phyloP scores from a whole-genome alignment of 2,113 vertebrate species.

The Triplophysa siluroides region DNA sequence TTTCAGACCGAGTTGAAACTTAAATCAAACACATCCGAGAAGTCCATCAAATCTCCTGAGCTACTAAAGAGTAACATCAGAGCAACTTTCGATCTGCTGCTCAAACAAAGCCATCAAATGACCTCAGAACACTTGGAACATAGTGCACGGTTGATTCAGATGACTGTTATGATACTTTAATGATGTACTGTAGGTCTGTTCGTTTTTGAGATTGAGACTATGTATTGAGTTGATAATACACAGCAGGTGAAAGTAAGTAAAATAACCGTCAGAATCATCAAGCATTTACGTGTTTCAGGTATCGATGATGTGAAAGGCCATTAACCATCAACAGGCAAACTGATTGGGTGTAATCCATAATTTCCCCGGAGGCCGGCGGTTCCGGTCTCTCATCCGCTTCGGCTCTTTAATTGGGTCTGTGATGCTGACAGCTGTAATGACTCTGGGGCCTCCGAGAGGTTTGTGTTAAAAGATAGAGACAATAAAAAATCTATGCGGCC shows the following conservation, averaged over 20 bases:
- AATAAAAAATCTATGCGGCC: slow-evolving; percentile 16
- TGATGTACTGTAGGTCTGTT: no score
- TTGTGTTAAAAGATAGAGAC: background rate
- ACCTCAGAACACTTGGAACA: no score
- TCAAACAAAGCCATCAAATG: no score
- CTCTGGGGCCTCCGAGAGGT: background rate
- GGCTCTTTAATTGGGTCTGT: slow-evolving; percentile 22
- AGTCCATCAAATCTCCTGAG: no score
- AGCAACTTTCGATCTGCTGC: no score
- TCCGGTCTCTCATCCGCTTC: slow-evolving; percentile 7
- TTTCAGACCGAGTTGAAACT: no score
- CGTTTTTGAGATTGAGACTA: no score
- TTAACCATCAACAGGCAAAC: slow-evolving; percentile 34
- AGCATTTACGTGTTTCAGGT: slow-evolving; percentile 8
- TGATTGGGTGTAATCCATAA: slow-evolving; percentile 33
- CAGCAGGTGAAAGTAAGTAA: background rate
- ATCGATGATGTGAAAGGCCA: slow-evolving; percentile 30
- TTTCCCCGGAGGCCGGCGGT: slow-evolving; percentile 21
- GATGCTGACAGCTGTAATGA: slow-evolving; percentile 24
- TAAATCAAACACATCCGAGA: no score
- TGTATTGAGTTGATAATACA: no score
- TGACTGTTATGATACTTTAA: no score
- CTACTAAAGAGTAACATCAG: no score
- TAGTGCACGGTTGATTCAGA: no score
- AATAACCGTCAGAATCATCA: background rate